Evolutionary conservation across 2,888 invertebrate species (phyloP).

Genomic region (Erannis defoliaria): DNA sequence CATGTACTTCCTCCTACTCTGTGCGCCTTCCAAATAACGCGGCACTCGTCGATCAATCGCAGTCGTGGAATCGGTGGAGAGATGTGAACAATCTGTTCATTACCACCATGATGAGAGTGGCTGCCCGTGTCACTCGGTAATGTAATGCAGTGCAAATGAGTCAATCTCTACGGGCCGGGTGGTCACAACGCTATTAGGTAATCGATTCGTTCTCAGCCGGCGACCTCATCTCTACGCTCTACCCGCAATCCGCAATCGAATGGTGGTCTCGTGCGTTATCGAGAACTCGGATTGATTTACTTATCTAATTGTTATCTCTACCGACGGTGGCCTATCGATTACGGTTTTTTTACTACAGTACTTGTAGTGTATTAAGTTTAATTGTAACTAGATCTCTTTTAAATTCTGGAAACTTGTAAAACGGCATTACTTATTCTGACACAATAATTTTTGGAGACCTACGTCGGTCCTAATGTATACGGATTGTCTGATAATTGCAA

Average conservation of each 20-base stretch:
- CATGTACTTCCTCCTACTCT: too few species aligned
- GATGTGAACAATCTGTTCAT: constrained; percentile 72
- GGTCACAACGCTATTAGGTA: constrained; percentile 81
- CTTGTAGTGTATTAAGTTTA: neutral
- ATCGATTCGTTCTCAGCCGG: constrained; percentile 75
- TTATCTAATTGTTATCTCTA: constrained; percentile 43
- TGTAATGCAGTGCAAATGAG: constrained; percentile 87
- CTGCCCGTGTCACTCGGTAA: constrained; percentile 81
- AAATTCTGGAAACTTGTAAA: too few species aligned
- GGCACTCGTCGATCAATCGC: constrained; percentile 43
- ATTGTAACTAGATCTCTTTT: neutral
- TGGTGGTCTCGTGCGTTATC: constrained; percentile 59
- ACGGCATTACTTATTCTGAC: too few species aligned
- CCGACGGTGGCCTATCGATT: constrained; percentile 1
- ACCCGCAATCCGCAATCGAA: constrained; percentile 42
- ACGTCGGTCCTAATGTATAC: too few species aligned
- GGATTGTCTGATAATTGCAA: too few species aligned
- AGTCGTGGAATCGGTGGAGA: constrained; percentile 52
- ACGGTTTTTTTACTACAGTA: neutral
- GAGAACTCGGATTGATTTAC: constrained; percentile 54
- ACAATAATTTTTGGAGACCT: too few species aligned
- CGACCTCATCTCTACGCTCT: constrained; percentile 54
- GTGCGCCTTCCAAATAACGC: constrained; percentile 33
- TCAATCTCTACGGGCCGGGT: constrained; percentile 82
- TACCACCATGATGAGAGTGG: constrained; percentile 83